Conservation (phyloP, 2,888 invertebrate species). For the Choreutis nemorana region DNA sequence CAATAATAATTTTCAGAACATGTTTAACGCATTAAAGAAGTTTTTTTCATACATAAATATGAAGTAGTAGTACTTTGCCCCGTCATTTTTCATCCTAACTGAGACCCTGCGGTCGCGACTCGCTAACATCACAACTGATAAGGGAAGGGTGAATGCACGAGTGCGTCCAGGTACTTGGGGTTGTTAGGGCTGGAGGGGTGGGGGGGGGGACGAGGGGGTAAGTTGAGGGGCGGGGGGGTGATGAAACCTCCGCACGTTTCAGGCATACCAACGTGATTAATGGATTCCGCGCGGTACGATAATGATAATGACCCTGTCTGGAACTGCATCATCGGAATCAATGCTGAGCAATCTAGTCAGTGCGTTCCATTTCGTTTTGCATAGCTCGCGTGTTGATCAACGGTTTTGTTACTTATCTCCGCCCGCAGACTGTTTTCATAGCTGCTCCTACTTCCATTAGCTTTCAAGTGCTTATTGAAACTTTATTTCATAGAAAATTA, state of each 20-base stretch:
- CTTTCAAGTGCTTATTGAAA: no score
- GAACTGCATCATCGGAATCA: conserved; percentile 53
- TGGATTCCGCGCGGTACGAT: conserved; percentile 49
- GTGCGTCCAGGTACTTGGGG: conserved; percentile 55
- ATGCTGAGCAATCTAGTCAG: conserved; percentile 22
- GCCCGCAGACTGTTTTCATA: conserved; percentile 3
- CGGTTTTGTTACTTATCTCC: no score
- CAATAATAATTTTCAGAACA: no score
- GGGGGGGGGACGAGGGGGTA: conserved; percentile 9
- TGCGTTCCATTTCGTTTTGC: background rate
- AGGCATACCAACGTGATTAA: conserved; percentile 61
- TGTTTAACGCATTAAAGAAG: no score
- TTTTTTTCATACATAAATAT: no score
- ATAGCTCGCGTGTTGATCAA: background rate
- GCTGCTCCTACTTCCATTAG: no score
- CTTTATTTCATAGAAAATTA: no score
- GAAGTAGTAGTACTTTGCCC: no score
- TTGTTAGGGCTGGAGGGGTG: conserved; percentile 18
- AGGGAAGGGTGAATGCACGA: conserved; percentile 61
- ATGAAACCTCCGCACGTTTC: conserved; percentile 28
- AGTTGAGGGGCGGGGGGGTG: conserved; percentile 16
- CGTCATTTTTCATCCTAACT: no score
- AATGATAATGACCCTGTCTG: conserved; percentile 58
- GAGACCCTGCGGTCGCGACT: conserved; percentile 22
- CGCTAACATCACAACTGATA: conserved; percentile 52